These are phyloP conservation scores for Pelobates cultripes DNA, from an alignment of 2,797 vertebrate species.

Conservation along the genomic window DNA sequence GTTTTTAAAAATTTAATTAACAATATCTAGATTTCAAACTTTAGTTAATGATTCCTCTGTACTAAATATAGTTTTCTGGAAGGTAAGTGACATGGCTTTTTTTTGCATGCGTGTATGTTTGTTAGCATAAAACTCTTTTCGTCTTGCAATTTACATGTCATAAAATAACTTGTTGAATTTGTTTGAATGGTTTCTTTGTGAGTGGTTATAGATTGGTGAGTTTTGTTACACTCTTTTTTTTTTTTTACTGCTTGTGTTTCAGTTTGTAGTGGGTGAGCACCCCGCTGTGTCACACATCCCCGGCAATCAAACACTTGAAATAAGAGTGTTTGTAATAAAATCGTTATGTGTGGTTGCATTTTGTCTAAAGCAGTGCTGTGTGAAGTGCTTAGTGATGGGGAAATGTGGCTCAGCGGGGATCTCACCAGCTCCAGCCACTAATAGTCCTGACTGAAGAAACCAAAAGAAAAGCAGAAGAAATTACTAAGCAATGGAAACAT, in stretches of 20 bases:
- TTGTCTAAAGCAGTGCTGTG: not conserved
- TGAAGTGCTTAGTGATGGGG: not conserved
- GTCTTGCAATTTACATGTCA: too few species aligned
- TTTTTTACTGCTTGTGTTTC: not conserved
- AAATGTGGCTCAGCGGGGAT: not conserved
- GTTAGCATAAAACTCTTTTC: too few species aligned
- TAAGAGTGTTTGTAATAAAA: not conserved
- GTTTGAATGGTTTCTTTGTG: not conserved
- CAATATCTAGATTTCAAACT: too few species aligned
- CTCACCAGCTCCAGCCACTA: not conserved
- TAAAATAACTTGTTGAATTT: not conserved
- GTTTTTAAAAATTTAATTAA: too few species aligned
- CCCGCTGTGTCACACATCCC: not conserved
- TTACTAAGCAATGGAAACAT: not conserved
- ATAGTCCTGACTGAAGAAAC: not conserved
- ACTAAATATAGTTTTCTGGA: too few species aligned
- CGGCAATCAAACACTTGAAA: slow-evolving; percentile 57
- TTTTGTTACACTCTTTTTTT: not conserved
- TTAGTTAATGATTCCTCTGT: too few species aligned
- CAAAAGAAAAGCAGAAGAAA: not conserved
- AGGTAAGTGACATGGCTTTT: too few species aligned
- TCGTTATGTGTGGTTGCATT: not conserved
- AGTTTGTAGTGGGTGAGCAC: not conserved
- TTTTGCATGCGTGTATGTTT: too few species aligned
- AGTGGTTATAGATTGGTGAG: not conserved